phyloP scores from a whole-genome alignment of 1,140 invertebrate genomes.

The Drosophila nebulosa region DNA sequence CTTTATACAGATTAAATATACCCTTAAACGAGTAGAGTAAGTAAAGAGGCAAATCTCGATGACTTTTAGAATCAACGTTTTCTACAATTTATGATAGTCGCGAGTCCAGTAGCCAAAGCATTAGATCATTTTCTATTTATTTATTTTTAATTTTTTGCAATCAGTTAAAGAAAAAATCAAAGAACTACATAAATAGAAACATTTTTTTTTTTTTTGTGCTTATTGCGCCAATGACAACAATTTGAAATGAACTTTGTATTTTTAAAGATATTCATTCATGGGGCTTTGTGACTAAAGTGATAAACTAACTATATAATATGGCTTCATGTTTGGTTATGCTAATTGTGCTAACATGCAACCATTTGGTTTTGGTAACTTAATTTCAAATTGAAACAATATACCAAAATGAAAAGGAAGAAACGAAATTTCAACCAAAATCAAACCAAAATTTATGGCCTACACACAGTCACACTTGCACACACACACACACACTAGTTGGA shows the following conservation, averaged over 20 bases:
- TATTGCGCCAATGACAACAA: not conserved
- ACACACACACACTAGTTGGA: constrained; percentile 48
- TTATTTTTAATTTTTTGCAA: not conserved
- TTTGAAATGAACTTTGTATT: not conserved
- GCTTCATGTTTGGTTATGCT: constrained; percentile 16
- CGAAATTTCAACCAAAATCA: constrained; percentile 32
- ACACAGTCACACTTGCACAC: not conserved
- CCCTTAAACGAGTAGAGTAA: not conserved
- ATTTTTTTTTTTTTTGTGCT: not conserved
- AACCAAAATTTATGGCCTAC: constrained; percentile 74
- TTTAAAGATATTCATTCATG: not conserved
- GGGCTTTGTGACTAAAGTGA: no score
- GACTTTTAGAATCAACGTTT: not conserved
- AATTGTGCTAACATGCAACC: constrained; percentile 35
- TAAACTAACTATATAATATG: not conserved
- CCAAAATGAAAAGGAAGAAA: not conserved
- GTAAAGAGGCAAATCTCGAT: not conserved
- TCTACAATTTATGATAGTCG: not conserved
- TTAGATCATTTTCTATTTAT: not conserved
- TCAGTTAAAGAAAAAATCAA: not conserved
- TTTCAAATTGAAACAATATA: constrained; percentile 67
- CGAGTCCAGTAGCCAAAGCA: not conserved
- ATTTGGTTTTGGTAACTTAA: constrained; percentile 52
- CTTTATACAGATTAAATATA: not conserved
- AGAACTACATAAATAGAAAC: not conserved